Evolutionary conservation across 2,797 vertebrate genomes (phyloP).

Genomic region (Vireo griseus): DNA sequence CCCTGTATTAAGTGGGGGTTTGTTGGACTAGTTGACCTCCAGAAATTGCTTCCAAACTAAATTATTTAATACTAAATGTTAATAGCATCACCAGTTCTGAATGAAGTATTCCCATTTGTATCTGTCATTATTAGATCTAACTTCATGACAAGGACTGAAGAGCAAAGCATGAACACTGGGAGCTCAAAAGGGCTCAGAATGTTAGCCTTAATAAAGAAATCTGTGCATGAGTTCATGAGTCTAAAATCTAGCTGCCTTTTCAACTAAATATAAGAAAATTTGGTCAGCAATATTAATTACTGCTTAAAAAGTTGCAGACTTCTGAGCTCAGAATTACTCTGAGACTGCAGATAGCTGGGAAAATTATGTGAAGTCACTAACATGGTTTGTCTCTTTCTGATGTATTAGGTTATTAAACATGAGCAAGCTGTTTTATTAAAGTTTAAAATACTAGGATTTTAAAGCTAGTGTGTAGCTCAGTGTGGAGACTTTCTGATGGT

Average conservation of each 20-base stretch:
- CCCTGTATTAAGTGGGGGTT: background rate
- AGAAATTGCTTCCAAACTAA: background rate
- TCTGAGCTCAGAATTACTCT: background rate
- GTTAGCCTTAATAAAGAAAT: background rate
- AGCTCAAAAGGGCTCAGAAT: background rate
- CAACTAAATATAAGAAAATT: background rate
- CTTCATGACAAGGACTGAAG: background rate
- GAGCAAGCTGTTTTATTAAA: background rate
- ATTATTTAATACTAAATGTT: background rate
- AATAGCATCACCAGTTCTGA: background rate
- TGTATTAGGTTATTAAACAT: background rate
- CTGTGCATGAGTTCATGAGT: background rate
- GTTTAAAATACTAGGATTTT: background rate
- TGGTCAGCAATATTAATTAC: background rate
- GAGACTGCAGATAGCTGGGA: background rate
- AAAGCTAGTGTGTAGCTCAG: background rate
- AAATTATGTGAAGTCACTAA: background rate
- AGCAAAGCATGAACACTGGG: background rate
- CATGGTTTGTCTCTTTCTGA: background rate
- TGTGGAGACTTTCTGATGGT: background rate
- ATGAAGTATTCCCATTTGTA: background rate
- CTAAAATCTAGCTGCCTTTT: background rate
- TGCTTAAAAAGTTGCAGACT: background rate
- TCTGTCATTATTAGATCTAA: background rate
- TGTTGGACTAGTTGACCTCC: background rate